Evolutionary conservation across 2,888 invertebrate genomes (phyloP), one percentile per base, ranked within the genome.

Genomic region (Campoplex capitator): DNA sequence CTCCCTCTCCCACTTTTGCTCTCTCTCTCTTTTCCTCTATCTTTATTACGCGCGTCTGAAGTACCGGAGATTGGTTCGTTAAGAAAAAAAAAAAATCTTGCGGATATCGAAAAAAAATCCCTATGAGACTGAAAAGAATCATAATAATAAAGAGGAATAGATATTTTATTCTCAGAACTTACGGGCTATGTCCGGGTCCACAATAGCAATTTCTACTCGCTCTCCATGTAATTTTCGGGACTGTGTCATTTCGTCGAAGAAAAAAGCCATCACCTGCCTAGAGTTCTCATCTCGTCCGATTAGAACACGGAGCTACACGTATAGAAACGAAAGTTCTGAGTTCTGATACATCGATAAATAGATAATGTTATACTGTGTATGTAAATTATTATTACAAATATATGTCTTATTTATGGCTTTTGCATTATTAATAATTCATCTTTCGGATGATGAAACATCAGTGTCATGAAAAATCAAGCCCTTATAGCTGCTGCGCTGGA

Each of bases 141-240:
- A 62, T 35, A 67, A 75, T 67, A 67, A 81, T 77, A 77, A 81
- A 65, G 23, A 76, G 67, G 73, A 42, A 82, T 77, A 88, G 82
- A 87, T 32, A 58, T 70, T 56, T 83, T 83, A 87, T 77, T 74
- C 62, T 73, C 67, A 77, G 83, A 56, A 85, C 56, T 79, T 74
- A 51, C 42, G 67, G 54, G 35, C 65, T 32, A 67, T 23, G 62
- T 51, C 81, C 71, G 82, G 28, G 45, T 62, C 68, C 83, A 13
- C 48, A 56, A 75, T 62, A 77, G 81, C 75, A 65, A 83, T 81
- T 76, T 68, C 70, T 71, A 16, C 68, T 62, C 42, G 28, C 58
- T 28, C 56, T 83, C 88, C 91, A 91, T 92, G 91, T 93, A 92
- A 93, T 93, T 93, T 93, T 89, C 85, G 90, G 89, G 90, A 89